phyloP scores from a whole-genome alignment of 1,140 invertebrate species.

The Drosophila gunungcola region DNA sequence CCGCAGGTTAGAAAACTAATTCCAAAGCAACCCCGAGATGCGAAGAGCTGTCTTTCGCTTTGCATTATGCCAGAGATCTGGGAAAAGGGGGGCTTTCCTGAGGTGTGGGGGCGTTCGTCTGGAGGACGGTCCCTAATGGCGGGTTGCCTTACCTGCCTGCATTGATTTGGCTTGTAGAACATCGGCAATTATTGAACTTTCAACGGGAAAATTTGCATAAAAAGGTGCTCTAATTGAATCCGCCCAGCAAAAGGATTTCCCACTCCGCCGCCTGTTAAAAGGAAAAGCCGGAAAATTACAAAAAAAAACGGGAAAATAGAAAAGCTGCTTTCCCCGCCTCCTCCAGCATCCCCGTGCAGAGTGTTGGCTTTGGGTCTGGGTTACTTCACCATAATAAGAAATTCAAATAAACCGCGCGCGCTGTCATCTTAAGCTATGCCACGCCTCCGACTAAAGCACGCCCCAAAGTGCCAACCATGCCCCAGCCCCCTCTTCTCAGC shows the following conservation, averaged over 20 bases:
- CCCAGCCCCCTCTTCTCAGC: background rate
- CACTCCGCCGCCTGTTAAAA: slow-evolving; percentile 24
- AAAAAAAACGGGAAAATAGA: slow-evolving; percentile 44
- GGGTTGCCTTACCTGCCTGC: slow-evolving; percentile 57
- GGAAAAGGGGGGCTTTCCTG: background rate
- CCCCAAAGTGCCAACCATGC: slow-evolving; percentile 35
- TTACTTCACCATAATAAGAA: slow-evolving; percentile 71
- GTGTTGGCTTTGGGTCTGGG: slow-evolving; percentile 11
- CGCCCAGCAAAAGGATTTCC: slow-evolving; percentile 65
- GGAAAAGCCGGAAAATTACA: slow-evolving; percentile 56
- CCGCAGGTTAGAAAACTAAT: slow-evolving; percentile 81
- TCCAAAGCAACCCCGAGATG: slow-evolving; percentile 64
- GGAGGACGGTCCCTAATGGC: slow-evolving; percentile 18
- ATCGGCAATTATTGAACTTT: slow-evolving; percentile 77
- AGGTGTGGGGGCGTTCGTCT: background rate
- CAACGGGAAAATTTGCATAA: slow-evolving; percentile 69
- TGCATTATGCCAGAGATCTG: slow-evolving; percentile 41
- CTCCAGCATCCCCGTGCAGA: background rate
- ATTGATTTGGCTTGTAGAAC: slow-evolving; percentile 80
- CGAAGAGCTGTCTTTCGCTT: slow-evolving; percentile 42
- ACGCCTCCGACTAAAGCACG: slow-evolving; percentile 66
- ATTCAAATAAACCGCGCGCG: slow-evolving; percentile 82
- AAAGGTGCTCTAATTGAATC: slow-evolving; percentile 80
- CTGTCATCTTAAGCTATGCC: slow-evolving; percentile 82
- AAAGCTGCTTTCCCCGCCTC: slow-evolving; percentile 44